A percentile compares a stretch with the other conserved stretches of the same genome.
Conservation (phyloP, 2,888 invertebrate genomes). For the Tiliacea citrago region DNA sequence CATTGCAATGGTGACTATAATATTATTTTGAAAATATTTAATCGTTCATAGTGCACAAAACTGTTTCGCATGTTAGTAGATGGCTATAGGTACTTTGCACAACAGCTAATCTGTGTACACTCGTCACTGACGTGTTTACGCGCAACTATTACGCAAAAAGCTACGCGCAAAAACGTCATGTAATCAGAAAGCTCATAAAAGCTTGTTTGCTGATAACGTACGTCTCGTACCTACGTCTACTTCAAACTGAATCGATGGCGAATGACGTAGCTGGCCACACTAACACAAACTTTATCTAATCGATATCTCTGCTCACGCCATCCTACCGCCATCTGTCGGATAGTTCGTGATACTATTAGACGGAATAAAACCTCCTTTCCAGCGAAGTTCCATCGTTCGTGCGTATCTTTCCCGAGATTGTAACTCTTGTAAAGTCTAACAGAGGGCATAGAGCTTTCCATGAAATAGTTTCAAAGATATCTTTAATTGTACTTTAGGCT, state of each 20-base stretch:
- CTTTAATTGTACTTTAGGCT: constrained; percentile 4
- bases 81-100: constrained; percentile 28
- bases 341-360: constrained; percentile 35
- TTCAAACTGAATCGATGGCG: constrained; percentile 52
- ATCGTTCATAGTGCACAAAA: background rate
- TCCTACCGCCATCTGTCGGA: constrained; percentile 62
- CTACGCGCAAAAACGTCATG: constrained; percentile 69
- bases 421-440: constrained; percentile 44
- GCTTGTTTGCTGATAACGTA: constrained; percentile 49
- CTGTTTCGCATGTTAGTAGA: constrained; percentile 3
- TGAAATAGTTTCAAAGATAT: constrained; percentile 7
- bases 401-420: constrained; percentile 29
- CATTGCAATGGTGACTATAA: background rate
- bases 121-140: constrained; percentile 68
- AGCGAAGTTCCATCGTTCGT: constrained; percentile 19
- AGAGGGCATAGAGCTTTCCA: constrained; percentile 55
- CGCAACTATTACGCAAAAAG: constrained; percentile 68
- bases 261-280: constrained; percentile 54
- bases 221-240: constrained; percentile 38
- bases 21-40: constrained; percentile 1
- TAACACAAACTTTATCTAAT: constrained; percentile 42
- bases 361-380: constrained; percentile 41
- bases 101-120: constrained; percentile 31
- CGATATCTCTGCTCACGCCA: constrained; percentile 38
- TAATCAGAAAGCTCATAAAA: constrained; percentile 70